Evolutionary conservation across 2,888 invertebrate genomes (phyloP).

Genomic region (Dermolepida albohirtum): DNA sequence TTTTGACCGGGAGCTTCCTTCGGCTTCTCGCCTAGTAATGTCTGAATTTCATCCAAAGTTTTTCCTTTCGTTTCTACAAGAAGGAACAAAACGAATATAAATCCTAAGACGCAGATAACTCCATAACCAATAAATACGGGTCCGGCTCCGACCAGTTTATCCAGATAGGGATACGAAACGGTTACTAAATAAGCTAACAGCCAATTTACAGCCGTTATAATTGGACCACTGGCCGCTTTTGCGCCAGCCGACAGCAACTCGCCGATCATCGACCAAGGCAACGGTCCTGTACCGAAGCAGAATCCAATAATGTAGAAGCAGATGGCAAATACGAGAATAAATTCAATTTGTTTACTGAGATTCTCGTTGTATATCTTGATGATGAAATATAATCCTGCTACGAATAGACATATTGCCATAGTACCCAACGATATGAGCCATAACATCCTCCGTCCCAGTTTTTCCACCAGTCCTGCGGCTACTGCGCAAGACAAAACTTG

Average conservation of each 20-base stretch:
- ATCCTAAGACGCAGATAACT: slow-evolving; percentile 63
- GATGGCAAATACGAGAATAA: slow-evolving; percentile 54
- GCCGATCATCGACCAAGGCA: slow-evolving; percentile 67
- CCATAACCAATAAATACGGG: slow-evolving; percentile 69
- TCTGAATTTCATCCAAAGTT: slow-evolving; percentile 65
- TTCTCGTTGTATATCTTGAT: slow-evolving; percentile 66
- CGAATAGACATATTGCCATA: slow-evolving; percentile 75
- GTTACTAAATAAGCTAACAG: slow-evolving; percentile 62
- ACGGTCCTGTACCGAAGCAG: slow-evolving; percentile 66
- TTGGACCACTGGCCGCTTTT: slow-evolving; percentile 58
- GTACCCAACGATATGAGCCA: slow-evolving; percentile 78
- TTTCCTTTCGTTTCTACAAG: slow-evolving; percentile 71
- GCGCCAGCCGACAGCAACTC: slow-evolving; percentile 66
- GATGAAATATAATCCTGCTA: slow-evolving; percentile 78
- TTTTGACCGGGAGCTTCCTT: slow-evolving; percentile 4
- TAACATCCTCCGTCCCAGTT: slow-evolving; percentile 80
- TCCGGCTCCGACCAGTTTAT: slow-evolving; percentile 55
- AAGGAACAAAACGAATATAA: slow-evolving; percentile 65
- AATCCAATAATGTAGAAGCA: slow-evolving; percentile 64
- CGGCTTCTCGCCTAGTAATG: slow-evolving; percentile 56
- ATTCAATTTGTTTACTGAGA: slow-evolving; percentile 44
- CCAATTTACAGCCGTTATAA: slow-evolving; percentile 65
- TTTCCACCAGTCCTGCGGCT: slow-evolving; percentile 79
- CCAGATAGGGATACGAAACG: slow-evolving; percentile 65
- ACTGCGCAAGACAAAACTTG: slow-evolving; percentile 78